These are phyloP conservation scores for Poicephalus meyeri DNA, from an alignment of 2,113 vertebrate genomes.

Conservation along the genomic window DNA sequence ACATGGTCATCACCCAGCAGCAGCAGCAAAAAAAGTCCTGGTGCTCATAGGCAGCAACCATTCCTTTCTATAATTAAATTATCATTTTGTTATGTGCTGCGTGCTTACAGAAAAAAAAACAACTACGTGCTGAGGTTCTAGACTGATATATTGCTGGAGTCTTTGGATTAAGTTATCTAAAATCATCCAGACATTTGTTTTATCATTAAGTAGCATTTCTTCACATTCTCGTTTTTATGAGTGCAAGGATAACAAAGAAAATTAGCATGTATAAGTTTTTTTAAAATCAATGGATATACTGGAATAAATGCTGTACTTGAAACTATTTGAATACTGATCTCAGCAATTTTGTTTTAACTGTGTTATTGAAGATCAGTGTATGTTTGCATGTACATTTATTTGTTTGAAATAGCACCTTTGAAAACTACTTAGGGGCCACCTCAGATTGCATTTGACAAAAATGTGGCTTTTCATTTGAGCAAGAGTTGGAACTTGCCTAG, in stretches of 20 bases:
- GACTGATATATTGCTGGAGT: not conserved
- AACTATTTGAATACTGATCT: not conserved
- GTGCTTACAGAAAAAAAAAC: not conserved
- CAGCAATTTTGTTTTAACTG: not conserved
- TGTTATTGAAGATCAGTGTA: not conserved
- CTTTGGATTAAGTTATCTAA: not conserved
- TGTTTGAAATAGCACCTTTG: not conserved
- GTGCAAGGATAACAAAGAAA: not conserved
- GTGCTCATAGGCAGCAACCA: not conserved
- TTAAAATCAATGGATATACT: not conserved
- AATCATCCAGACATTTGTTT: not conserved
- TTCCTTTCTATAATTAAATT: constrained; percentile 39
- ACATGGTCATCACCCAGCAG: not conserved
- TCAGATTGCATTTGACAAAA: not conserved
- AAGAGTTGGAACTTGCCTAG: not conserved
- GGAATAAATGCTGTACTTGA: not conserved
- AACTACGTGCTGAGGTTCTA: not conserved
- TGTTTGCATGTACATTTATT: not conserved
- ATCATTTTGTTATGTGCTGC: not conserved
- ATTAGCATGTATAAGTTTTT: not conserved
- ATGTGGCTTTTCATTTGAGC: not conserved
- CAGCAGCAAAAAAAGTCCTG: not conserved
- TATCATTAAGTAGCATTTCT: not conserved
- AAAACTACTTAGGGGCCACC: not conserved
- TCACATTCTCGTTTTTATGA: not conserved